phyloP scores from a whole-genome alignment of 2,888 invertebrate genomes.

The Galeruca laticollis region DNA sequence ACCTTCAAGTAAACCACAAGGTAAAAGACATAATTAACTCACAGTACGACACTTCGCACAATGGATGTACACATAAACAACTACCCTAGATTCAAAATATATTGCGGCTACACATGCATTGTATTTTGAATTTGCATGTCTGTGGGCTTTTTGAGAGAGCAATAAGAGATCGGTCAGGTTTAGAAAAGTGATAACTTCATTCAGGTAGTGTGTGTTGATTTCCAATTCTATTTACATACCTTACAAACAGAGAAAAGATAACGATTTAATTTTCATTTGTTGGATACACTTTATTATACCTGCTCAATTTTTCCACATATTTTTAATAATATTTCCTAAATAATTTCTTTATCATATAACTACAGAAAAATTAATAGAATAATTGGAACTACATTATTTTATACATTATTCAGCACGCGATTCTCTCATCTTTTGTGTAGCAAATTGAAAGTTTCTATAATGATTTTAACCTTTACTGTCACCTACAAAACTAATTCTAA shows the following conservation, averaged over 20 bases:
- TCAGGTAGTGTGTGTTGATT: not conserved
- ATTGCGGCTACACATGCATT: constrained; percentile 48
- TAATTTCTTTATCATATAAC: too few species aligned
- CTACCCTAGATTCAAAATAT: constrained; percentile 50
- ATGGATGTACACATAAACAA: constrained; percentile 48
- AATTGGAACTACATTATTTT: not conserved
- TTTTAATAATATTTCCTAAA: not conserved
- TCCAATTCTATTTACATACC: not conserved
- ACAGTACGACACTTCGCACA: constrained; percentile 47
- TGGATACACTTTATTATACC: not conserved
- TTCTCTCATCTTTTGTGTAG: not conserved
- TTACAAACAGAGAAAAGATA: not conserved
- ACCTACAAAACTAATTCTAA: not conserved
- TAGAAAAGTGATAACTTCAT: constrained; percentile 20
- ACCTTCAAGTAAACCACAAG: constrained; percentile 46
- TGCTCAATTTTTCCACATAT: not conserved
- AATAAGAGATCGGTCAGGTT: constrained; percentile 11
- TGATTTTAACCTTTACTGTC: not conserved
- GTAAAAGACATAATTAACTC: constrained; percentile 52
- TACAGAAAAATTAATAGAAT: too few species aligned
- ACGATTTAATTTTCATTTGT: not conserved
- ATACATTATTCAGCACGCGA: not conserved
- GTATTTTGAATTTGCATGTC: constrained; percentile 43
- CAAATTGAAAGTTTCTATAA: not conserved
- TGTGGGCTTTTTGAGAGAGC: constrained; percentile 39